Base-by-base conservation (phyloP, 2,797 vertebrate species). In the Thunnus albacares region DNA sequence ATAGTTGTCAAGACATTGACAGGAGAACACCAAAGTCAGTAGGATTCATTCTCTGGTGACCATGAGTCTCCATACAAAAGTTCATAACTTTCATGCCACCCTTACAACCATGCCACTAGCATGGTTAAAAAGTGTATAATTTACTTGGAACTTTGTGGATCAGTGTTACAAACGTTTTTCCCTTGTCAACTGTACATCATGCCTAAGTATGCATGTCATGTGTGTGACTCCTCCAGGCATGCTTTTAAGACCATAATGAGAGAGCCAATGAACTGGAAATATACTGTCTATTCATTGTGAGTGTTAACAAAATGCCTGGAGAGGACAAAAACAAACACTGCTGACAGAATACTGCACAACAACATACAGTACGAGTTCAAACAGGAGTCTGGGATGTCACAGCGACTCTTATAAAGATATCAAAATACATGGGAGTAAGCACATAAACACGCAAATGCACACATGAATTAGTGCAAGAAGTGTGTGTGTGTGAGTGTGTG, bases 261-360 rank as follows among this genome's bases (percentile, higher is more conserved):
- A 41, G 65, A 76, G 61, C 70, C 81, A 81, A 81, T 76, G 80
- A 87, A 71, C 72, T 85, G 85, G 45, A 76, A 87, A 82, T 55
- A 62, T 53, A 76, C 67, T 59, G 52, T 45, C 73, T 62, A 74
- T 73, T 84, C 75, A 80, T 47, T 43, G 58, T 33, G 61, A 84
- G 78, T 81, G 70, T 65, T 70, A 76, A 59, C 72, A 79, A 77
- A 85, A 87, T 24, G 57, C 62, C 79, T 58, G 1, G 11, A 83
- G 83, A 82, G 63, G 45, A 80, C 33, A 33, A 87, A 89, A 86
- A 83, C 72, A 86, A 83, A 82, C 82, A 82, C 60, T 26, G 77
- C 73, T 4, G 67, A 63, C 53, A 52, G 72, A 55, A 69, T 55
- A 45, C 47, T 57, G 17, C 76, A 87, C 58, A 81, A 71, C 45